Evolutionary conservation across 1,140 invertebrate genomes (phyloP).

Genomic region (Calycopis cecrops): DNA sequence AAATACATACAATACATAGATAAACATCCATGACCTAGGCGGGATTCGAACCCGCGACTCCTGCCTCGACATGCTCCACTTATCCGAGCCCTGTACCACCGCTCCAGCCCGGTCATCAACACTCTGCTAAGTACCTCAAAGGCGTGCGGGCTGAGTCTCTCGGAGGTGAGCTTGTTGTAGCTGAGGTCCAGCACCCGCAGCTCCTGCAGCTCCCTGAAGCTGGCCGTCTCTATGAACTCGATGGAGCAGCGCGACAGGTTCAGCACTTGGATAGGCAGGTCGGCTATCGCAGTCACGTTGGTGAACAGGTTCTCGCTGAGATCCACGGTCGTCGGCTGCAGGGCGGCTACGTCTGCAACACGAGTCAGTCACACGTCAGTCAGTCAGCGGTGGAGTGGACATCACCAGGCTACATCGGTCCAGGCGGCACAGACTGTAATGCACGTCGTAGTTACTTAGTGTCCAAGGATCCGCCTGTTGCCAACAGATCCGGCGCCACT

Average conservation of each 20-base stretch:
- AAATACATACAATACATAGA: too few species aligned
- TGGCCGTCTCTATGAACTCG: constrained; percentile 73
- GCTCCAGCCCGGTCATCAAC: too few species aligned
- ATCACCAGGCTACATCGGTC: too few species aligned
- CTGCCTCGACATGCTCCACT: too few species aligned
- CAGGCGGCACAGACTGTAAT: too few species aligned
- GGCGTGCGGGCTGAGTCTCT: constrained; percentile 76
- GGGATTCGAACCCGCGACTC: too few species aligned
- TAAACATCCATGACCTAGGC: too few species aligned
- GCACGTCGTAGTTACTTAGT: too few species aligned
- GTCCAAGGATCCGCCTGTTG: too few species aligned
- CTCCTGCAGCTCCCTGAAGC: constrained; percentile 79
- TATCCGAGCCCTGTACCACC: too few species aligned
- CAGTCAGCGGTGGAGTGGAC: too few species aligned
- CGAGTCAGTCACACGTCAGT: background rate
- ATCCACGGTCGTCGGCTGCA: constrained; percentile 63
- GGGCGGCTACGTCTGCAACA: constrained; percentile 48
- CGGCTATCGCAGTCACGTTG: constrained; percentile 51
- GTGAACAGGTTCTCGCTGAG: constrained; percentile 67
- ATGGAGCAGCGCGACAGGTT: constrained; percentile 76
- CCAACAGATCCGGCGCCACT: too few species aligned
- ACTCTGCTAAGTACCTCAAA: constrained; percentile 87
- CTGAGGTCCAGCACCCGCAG: constrained; percentile 81
- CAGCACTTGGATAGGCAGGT: constrained; percentile 48
- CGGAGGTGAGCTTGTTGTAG: constrained; percentile 78